Conservation (phyloP, 2,113 vertebrate genomes). For the Psammodynastes pulverulentus region DNA sequence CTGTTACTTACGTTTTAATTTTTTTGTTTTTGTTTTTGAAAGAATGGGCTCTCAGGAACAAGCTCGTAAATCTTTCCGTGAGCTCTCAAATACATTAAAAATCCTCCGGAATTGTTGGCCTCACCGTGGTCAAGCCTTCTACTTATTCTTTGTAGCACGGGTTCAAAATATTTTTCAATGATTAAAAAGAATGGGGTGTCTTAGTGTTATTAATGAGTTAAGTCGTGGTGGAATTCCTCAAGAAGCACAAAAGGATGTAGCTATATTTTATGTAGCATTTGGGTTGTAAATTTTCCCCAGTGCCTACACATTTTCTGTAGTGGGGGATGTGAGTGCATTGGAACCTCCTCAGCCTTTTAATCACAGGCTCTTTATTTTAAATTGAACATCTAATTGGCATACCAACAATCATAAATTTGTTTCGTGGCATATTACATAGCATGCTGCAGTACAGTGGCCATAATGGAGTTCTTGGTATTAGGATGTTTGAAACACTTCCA, state of each 20-base stretch:
- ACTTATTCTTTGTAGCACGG: slow-evolving; percentile 24
- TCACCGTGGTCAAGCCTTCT: not conserved
- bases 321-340: slow-evolving; percentile 46
- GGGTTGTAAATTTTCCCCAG: slow-evolving; percentile 59
- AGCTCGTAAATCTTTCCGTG: not conserved
- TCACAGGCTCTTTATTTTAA: slow-evolving; percentile 51
- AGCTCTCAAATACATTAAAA: not conserved
- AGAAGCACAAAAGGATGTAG: slow-evolving; percentile 49
- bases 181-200: slow-evolving; percentile 51
- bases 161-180: slow-evolving; percentile 50
- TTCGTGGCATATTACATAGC: not conserved
- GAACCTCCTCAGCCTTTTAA: slow-evolving; percentile 56
- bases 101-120: slow-evolving; percentile 12
- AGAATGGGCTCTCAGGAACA: not conserved
- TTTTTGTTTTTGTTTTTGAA: not conserved
- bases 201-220: slow-evolving; percentile 65
- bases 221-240: slow-evolving; percentile 51
- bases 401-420: slow-evolving; percentile 49
- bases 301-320: slow-evolving; percentile 44
- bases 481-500: not conserved
- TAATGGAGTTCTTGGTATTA: not conserved
- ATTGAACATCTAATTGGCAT: slow-evolving; percentile 8
- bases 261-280: slow-evolving; percentile 48
- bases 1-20: not conserved
- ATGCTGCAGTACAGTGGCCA: not conserved